Evolutionary conservation across 2,888 invertebrate species (phyloP).

Genomic region (Hoplodrina ambigua): DNA sequence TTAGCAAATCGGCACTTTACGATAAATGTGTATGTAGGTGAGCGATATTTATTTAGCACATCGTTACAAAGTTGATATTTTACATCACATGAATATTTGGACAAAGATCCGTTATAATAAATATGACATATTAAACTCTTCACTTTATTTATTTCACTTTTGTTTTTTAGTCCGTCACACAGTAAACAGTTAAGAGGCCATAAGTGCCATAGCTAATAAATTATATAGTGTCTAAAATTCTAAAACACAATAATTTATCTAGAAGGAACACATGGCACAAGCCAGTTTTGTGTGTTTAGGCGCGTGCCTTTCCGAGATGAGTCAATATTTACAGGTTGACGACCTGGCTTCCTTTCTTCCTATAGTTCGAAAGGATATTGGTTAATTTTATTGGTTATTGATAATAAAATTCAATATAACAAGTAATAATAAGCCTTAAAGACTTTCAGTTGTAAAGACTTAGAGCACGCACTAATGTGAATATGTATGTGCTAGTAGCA

Average conservation of each 20-base stretch:
- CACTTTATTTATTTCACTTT: background rate
- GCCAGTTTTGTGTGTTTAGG: conserved; percentile 77
- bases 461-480: conserved; percentile 54
- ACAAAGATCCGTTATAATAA: conserved; percentile 4
- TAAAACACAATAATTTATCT: conserved; percentile 54
- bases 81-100: background rate
- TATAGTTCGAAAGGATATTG: conserved; percentile 70
- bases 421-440: conserved; percentile 24
- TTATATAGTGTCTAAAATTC: conserved; percentile 23
- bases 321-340: conserved; percentile 86
- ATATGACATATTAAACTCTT: background rate
- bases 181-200: conserved; percentile 9
- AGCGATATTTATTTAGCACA: conserved; percentile 29
- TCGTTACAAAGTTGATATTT: conserved; percentile 12
- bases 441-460: conserved; percentile 33
- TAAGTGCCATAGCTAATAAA: conserved; percentile 2
- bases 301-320: conserved; percentile 80
- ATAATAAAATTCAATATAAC: conserved; percentile 36
- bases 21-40: conserved; percentile 20
- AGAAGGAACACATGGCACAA: conserved; percentile 68
- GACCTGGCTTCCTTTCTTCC: conserved; percentile 78
- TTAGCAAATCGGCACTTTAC: conserved; percentile 24
- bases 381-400: conserved; percentile 60
- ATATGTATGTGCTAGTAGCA: conserved; percentile 55
- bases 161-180: conserved; percentile 12